Evolutionary conservation across 2,113 vertebrate genomes (phyloP).

Genomic region (Mus spicilegus): DNA sequence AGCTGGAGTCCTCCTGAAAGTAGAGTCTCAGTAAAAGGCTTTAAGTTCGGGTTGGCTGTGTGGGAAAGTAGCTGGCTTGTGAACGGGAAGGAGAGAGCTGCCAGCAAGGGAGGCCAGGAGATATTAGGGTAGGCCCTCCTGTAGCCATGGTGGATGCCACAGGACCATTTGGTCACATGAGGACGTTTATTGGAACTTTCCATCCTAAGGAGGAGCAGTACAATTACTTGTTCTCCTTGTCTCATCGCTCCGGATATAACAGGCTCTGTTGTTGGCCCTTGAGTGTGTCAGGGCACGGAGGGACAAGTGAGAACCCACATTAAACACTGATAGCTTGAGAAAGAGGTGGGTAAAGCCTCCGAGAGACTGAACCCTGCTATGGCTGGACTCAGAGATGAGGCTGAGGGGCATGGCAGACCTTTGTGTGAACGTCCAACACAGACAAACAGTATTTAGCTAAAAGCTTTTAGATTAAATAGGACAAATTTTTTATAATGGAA

Average conservation of each 20-base stretch:
- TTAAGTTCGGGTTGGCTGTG: not conserved
- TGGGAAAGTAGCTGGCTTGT: not conserved
- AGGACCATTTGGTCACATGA: fast-evolving
- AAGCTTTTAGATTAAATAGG: slow-evolving; percentile 1
- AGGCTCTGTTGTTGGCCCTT: not conserved
- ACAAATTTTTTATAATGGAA: slow-evolving; percentile 49
- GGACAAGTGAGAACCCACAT: fast-evolving
- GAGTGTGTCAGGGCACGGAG: not conserved
- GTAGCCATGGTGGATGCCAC: not conserved
- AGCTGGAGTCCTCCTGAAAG: not conserved
- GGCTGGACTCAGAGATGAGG: not conserved
- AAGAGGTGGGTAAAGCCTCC: fast-evolving
- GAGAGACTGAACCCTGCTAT: fast-evolving
- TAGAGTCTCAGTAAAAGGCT: not conserved
- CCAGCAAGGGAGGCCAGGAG: not conserved
- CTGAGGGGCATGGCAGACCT: not conserved
- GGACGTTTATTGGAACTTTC: not conserved
- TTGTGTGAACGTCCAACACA: not conserved
- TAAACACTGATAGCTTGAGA: fast-evolving
- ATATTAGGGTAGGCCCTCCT: not conserved
- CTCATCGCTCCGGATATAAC: too few species aligned
- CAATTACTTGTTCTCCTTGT: not conserved
- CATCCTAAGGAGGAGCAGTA: not conserved
- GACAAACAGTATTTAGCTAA: not conserved
- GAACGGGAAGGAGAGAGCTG: not conserved